Evolutionary conservation across 2,888 invertebrate species (phyloP).

Genomic region (Amitus sp.): DNA sequence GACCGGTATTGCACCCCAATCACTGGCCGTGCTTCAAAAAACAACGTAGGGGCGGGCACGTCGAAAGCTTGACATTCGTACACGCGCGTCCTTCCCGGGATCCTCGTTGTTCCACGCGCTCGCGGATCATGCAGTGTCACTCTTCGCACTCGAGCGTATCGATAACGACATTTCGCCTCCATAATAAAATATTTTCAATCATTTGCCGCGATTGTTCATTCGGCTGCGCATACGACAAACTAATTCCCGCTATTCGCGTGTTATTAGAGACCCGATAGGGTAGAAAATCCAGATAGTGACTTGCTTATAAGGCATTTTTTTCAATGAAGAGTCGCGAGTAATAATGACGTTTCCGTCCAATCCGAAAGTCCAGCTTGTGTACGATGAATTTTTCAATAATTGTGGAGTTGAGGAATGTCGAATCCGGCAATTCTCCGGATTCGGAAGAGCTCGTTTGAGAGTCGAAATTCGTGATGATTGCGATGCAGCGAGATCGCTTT

Average conservation of each 20-base stretch:
- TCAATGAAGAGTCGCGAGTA: too few species aligned
- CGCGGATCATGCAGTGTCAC: constrained; percentile 12
- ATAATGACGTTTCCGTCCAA: too few species aligned
- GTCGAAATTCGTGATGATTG: too few species aligned
- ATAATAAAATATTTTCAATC: constrained; percentile 64
- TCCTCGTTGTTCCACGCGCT: constrained; percentile 9
- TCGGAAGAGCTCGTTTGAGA: too few species aligned
- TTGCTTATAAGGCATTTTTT: too few species aligned
- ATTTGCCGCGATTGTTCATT: constrained; percentile 62
- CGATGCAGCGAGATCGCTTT: too few species aligned
- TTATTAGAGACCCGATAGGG: not conserved
- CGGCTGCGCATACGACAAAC: constrained; percentile 51
- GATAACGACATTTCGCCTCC: constrained; percentile 63
- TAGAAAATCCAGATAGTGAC: not conserved
- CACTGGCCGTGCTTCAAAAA: constrained; percentile 42
- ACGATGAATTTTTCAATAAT: too few species aligned
- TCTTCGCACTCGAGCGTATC: constrained; percentile 25
- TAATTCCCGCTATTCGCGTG: not conserved
- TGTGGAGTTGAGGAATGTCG: too few species aligned
- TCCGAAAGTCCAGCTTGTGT: too few species aligned
- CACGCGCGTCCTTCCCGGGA: constrained; percentile 23
- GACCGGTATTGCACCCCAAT: too few species aligned
- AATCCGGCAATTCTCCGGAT: not conserved
- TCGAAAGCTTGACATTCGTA: constrained; percentile 39
- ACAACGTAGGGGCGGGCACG: constrained; percentile 33